phyloP scores from a whole-genome alignment of 1,140 invertebrate species.

The Venturia canescens region DNA sequence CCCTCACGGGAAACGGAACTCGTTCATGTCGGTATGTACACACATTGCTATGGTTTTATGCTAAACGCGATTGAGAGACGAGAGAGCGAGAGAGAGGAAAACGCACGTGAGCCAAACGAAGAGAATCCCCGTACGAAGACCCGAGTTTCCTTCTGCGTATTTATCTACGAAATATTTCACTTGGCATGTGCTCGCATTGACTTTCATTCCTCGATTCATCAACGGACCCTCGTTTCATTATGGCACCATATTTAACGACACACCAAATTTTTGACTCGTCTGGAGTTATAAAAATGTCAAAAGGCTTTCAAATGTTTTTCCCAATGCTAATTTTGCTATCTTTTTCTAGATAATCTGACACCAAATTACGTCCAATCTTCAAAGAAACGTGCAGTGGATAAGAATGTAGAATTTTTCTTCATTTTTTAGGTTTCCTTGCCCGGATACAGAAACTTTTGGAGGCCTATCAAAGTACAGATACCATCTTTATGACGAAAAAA shows the following conservation, averaged over 20 bases:
- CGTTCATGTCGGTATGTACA: conserved; percentile 53
- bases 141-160: conserved; percentile 49
- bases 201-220: conserved; percentile 40
- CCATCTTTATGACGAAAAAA: no score
- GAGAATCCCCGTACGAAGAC: conserved; percentile 29
- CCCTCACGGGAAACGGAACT: conserved; percentile 51
- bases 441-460: no score
- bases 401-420: no score
- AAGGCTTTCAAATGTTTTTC: no score
- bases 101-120: conserved; percentile 8
- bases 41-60: conserved; percentile 36
- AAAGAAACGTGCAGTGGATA: no score
- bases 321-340: neutral
- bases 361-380: neutral
- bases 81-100: neutral
- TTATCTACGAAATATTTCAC: conserved; percentile 43
- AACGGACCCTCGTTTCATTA: neutral
- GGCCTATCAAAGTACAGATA: no score
- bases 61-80: conserved; percentile 35
- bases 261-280: conserved; percentile 7
- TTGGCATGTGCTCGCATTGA: conserved; percentile 41
- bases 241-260: neutral
- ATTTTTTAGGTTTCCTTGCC: no score
- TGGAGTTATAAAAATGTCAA: neutral
- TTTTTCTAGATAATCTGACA: neutral